Evolutionary conservation across 2,797 vertebrate genomes (phyloP).

Genomic region (Trachops cirrhosus): DNA sequence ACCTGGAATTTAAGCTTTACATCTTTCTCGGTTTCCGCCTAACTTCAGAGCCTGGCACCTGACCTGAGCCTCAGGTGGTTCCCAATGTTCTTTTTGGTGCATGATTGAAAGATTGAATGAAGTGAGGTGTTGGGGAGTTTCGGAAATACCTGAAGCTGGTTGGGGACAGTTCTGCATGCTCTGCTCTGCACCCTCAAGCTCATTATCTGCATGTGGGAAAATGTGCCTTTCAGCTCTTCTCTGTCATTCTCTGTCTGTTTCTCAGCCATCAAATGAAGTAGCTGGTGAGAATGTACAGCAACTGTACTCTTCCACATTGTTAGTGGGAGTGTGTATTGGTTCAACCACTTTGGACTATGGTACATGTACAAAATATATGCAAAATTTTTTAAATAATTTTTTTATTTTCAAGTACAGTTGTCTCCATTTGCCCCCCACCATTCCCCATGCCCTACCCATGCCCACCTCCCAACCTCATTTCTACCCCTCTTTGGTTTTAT

Average conservation of each 20-base stretch:
- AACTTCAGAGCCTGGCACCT: neutral
- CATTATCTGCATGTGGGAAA: neutral
- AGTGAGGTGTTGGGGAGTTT: neutral
- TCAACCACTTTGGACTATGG: neutral
- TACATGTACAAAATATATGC: neutral
- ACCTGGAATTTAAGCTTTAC: neutral
- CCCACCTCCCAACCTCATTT: too few relatives aligned
- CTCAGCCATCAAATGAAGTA: neutral
- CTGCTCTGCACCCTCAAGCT: neutral
- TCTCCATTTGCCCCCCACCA: too few relatives aligned
- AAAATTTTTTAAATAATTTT: neutral
- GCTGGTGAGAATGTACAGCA: neutral
- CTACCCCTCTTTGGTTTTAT: too few relatives aligned
- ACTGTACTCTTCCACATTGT: neutral
- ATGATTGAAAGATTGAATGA: neutral
- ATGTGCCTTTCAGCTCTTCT: neutral
- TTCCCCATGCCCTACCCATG: accelerated
- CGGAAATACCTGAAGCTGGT: neutral
- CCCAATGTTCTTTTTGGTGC: neutral
- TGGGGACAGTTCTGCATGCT: neutral
- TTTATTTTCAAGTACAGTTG: too few relatives aligned
- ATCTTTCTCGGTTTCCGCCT: neutral
- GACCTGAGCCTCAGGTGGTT: neutral
- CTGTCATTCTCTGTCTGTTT: neutral
- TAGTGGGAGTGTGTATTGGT: neutral